Evolutionary conservation across 2,797 vertebrate species (phyloP).

Genomic region (Acrossocheilus wenchowensis): DNA sequence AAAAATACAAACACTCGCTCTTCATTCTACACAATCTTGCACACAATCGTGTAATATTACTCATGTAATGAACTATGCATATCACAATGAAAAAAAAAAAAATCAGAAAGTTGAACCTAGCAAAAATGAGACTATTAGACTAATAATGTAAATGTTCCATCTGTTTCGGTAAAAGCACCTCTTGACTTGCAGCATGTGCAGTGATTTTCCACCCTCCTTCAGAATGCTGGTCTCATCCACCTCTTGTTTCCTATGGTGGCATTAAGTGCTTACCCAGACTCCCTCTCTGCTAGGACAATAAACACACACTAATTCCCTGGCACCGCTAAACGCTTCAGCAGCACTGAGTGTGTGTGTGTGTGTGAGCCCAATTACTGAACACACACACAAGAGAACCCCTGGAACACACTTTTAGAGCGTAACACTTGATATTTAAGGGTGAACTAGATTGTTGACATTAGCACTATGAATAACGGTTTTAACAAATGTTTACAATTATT

Average conservation of each 20-base stretch:
- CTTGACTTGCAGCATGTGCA: slow-evolving; percentile 20
- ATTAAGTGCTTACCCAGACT: slow-evolving; percentile 62
- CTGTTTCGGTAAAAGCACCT: slow-evolving; percentile 14
- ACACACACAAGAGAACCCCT: slow-evolving; percentile 6
- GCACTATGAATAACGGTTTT: not conserved
- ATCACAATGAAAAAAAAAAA: not conserved
- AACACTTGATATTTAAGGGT: slow-evolving; percentile 5
- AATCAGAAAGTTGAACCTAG: not conserved
- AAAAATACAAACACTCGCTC: not conserved
- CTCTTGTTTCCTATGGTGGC: slow-evolving; percentile 61
- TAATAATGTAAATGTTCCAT: slow-evolving; percentile 16
- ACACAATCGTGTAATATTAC: not conserved
- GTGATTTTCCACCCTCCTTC: slow-evolving; percentile 13
- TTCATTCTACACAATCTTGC: not conserved
- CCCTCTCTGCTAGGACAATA: slow-evolving; percentile 60
- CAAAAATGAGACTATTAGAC: not conserved
- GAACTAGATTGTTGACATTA: not conserved
- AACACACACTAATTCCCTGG: slow-evolving; percentile 65
- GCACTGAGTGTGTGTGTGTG: slow-evolving; percentile 26
- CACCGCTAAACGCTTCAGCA: slow-evolving; percentile 60
- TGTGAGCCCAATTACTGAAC: slow-evolving; percentile 33
- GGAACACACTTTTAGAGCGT: slow-evolving; percentile 6
- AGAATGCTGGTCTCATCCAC: slow-evolving; percentile 52
- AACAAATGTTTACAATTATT: slow-evolving; percentile 24
- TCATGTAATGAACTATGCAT: not conserved